Conservation (phyloP, 2,888 invertebrate genomes). For the Oxystoma pomonae region DNA sequence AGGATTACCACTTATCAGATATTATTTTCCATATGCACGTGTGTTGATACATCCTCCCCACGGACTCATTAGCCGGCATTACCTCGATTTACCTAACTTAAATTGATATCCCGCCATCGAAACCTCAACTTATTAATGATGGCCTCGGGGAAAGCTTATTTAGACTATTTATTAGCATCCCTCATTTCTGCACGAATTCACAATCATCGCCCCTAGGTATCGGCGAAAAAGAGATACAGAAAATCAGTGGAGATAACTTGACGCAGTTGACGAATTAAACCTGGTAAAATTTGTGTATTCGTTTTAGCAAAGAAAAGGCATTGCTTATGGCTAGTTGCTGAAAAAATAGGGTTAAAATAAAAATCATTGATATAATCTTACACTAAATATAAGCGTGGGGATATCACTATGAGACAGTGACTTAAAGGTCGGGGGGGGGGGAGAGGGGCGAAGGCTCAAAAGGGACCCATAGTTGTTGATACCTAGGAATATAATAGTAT, state of each 20-base stretch:
- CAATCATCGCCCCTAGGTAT: background rate
- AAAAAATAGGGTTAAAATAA: too few species aligned
- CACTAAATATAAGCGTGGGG: too few species aligned
- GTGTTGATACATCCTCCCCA: background rate
- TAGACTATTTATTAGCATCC: background rate
- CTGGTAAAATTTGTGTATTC: too few species aligned
- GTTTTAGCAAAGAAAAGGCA: too few species aligned
- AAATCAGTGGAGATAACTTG: background rate
- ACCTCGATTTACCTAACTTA: background rate
- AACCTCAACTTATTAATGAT: slow-evolving; percentile 15
- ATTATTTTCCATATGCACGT: background rate
- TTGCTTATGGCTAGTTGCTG: too few species aligned
- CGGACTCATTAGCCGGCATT: background rate
- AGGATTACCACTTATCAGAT: background rate
- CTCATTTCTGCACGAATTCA: background rate
- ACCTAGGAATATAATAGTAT: too few species aligned
- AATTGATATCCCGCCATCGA: slow-evolving; percentile 6
- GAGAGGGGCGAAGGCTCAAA: too few species aligned
- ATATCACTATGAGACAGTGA: too few species aligned
- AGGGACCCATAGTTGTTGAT: too few species aligned
- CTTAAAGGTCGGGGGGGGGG: too few species aligned
- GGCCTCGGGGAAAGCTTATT: slow-evolving; percentile 7
- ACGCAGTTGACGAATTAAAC: background rate
- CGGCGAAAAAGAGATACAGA: background rate
- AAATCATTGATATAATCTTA: too few species aligned